Conservation (phyloP, 2,113 vertebrate species). For the Mola mola region DNA sequence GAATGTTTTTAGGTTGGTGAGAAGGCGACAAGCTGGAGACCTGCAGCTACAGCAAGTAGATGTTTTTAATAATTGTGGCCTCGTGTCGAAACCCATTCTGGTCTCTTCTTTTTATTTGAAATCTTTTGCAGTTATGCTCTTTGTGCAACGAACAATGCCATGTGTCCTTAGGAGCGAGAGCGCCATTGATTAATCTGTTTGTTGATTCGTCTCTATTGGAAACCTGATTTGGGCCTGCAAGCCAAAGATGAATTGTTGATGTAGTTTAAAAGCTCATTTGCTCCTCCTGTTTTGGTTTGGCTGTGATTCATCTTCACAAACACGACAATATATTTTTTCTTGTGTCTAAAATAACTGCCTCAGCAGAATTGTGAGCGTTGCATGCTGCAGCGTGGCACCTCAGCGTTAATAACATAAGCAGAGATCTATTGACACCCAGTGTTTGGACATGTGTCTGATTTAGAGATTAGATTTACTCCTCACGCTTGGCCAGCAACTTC, state of each 20-base stretch:
- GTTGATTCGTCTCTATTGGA: constrained; percentile 58
- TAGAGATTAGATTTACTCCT: constrained; percentile 58
- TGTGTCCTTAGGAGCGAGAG: constrained; percentile 8
- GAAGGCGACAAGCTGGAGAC: constrained; percentile 1
- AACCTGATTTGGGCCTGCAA: constrained; percentile 58
- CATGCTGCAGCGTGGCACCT: constrained; percentile 7
- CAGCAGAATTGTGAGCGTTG: constrained; percentile 26
- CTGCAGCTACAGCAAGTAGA: constrained; percentile 35
- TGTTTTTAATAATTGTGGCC: constrained; percentile 28
- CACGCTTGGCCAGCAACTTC: constrained; percentile 26
- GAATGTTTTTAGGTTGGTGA: constrained; percentile 17
- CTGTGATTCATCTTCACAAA: constrained; percentile 1
- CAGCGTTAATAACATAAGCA: constrained; percentile 46
- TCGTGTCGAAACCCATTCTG: constrained; percentile 6
- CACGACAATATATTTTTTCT: constrained; percentile 7
- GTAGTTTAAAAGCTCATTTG: constrained; percentile 35
- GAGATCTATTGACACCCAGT: constrained; percentile 57
- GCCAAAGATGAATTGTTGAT: constrained; percentile 65
- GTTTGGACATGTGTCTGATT: constrained; percentile 61
- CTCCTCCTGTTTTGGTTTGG: constrained; percentile 7
- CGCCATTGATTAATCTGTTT: constrained; percentile 58
- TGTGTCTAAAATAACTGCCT: constrained; percentile 27
- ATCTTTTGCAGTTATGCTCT: constrained; percentile 3
- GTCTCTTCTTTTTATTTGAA: neutral
- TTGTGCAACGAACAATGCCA: constrained; percentile 19